Base-by-base conservation (phyloP, 2,113 vertebrate species). In the Elephantulus edwardii region DNA sequence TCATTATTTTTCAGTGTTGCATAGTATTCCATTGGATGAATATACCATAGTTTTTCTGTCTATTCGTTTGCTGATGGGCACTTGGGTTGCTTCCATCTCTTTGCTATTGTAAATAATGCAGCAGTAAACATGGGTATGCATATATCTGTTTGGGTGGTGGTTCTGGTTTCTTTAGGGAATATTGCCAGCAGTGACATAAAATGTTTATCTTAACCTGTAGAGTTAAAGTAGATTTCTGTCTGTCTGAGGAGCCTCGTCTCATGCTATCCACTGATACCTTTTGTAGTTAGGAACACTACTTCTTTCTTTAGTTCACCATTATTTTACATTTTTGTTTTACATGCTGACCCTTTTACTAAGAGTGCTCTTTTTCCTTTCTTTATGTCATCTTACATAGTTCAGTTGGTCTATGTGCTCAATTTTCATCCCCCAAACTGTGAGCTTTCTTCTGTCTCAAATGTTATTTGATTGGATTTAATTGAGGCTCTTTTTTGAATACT, bases 301-400 rank as follows among this genome's bases (percentile, higher is more conserved):
- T 9, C 22, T 86, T 56, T 60, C 78, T 76, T 83, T 58, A 54
- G 74, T 84, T 16, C 24, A 9, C 66, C 42, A 22, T 52, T 17
- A 28, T 91, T 88, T 88, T 38, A 17, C 20, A 76, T 58, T 26
- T 84, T 40, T 86, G 20, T 83, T 81, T 66, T 70, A 4, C 74
- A 56, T 66, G 20, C 42, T 90, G 54, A 62, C 90, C 4, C 89
- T 48, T 52, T 11, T 90, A 38, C 35, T 75, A 33, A 35, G 11
- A 77, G 68, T 94, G 17, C 33, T 44, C 38, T 60, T 77, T 26
- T 91, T 74, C 8, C 35, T 33, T 68, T 76, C 76, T 88, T 83
- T 24, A 76, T 44, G 84, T 76, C 35, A n/a, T 38, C 30, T 72
- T 86, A 91, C 80, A 87, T n/a, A 72, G 81, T 71, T 86, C 40